Evolutionary conservation across 2,888 invertebrate species (phyloP).

Genomic region (Rhodophaea formosa): DNA sequence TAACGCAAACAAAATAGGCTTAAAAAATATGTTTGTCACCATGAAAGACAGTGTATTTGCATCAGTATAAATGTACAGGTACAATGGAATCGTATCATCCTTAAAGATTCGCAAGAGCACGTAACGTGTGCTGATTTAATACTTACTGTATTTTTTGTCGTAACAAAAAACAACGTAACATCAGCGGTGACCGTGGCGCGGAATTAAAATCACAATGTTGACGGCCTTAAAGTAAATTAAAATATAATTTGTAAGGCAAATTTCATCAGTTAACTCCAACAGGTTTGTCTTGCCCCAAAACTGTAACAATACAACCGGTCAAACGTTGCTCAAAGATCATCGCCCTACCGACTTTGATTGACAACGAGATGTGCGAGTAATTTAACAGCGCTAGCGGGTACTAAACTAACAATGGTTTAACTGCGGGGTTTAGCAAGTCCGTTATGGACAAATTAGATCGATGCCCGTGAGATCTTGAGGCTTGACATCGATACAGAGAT

Average conservation of each 20-base stretch:
- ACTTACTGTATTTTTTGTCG: constrained; percentile 1
- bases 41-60: too few relatives aligned
- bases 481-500: constrained; percentile 20
- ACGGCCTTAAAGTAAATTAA: neutral
- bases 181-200: neutral
- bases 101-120: neutral
- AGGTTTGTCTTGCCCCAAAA: constrained; percentile 39
- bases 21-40: too few relatives aligned
- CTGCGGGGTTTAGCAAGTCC: constrained; percentile 43
- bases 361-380: constrained; percentile 40
- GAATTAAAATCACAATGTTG: neutral
- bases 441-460: constrained; percentile 62
- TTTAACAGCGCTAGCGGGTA: constrained; percentile 26
- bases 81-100: neutral
- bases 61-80: neutral
- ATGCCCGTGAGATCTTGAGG: constrained; percentile 49
- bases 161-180: constrained; percentile 3
- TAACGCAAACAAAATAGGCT: too few relatives aligned
- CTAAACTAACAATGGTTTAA: constrained; percentile 33
- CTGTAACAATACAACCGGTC: constrained; percentile 42
- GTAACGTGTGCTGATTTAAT: neutral
- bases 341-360: constrained; percentile 48
- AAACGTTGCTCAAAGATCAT: constrained; percentile 41
- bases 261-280: constrained; percentile 35
- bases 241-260: constrained; percentile 29